phyloP scores from a whole-genome alignment of 2,113 vertebrate species.

The Siphamia tubifer region DNA sequence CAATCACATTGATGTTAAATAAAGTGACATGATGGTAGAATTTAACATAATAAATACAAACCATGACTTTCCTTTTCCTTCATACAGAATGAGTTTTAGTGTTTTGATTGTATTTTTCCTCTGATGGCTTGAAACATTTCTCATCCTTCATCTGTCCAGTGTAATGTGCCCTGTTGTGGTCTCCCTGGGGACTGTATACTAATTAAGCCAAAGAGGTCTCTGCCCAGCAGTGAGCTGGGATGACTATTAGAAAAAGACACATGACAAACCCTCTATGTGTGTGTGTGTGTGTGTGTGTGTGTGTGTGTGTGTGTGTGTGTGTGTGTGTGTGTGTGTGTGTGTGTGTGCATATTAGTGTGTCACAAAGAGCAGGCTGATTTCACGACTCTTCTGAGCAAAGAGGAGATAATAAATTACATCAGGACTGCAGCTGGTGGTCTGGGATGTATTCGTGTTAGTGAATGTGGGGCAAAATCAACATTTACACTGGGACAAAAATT shows the following conservation, averaged over 20 bases:
- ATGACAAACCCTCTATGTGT: not conserved
- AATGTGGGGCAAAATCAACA: not conserved
- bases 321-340: conserved; percentile 17
- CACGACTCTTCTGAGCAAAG: conserved; percentile 73
- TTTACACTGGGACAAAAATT: too few species aligned
- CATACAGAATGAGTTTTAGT: not conserved
- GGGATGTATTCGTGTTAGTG: conserved; percentile 33
- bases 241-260: conserved; percentile 51
- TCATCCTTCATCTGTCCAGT: conserved; percentile 41
- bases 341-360: conserved; percentile 21
- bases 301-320: conserved; percentile 5
- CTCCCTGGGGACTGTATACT: conserved; percentile 66
- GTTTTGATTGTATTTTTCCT: not conserved
- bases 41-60: not conserved
- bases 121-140: conserved; percentile 33
- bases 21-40: not conserved
- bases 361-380: conserved; percentile 69
- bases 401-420: conserved; percentile 74
- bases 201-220: conserved; percentile 79
- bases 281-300: conserved; percentile 16
- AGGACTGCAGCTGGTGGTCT: conserved; percentile 73
- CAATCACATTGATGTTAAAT: conserved; percentile 2
- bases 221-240: conserved; percentile 21
- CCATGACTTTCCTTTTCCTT: not conserved
- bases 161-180: conserved; percentile 47